Conservation (phyloP, 2,797 vertebrate species). For the Tadarida brasiliensis region DNA sequence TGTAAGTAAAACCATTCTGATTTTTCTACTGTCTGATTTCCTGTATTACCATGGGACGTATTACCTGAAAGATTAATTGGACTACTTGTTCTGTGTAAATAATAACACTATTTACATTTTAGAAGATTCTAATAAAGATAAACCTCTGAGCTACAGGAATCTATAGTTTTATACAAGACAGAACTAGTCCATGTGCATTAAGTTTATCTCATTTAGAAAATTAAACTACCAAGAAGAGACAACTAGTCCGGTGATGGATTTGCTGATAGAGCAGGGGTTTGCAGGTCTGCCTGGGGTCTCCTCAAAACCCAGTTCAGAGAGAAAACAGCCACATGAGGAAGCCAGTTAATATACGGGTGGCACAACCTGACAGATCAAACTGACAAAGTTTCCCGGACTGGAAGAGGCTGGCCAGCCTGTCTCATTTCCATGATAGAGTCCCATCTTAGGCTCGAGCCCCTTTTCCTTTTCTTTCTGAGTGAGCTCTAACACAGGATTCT, state of each 20-base stretch:
- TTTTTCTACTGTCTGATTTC: neutral
- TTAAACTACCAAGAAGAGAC: neutral
- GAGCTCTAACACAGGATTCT: neutral
- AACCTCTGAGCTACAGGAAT: neutral
- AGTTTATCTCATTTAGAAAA: conserved; percentile 33
- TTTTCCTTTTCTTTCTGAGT: neutral
- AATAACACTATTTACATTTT: neutral
- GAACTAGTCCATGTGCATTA: neutral
- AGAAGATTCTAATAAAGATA: neutral
- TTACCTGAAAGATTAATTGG: conserved; percentile 6
- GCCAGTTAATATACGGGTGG: neutral
- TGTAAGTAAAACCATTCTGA: neutral
- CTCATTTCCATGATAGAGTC: neutral
- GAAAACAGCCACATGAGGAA: neutral
- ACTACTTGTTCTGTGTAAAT: conserved; percentile 1
- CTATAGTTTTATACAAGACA: neutral
- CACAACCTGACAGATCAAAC: neutral
- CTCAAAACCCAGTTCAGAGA: neutral
- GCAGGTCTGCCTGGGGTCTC: neutral
- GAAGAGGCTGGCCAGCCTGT: neutral
- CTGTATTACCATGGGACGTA: neutral
- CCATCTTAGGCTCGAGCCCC: neutral
- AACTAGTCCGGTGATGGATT: neutral
- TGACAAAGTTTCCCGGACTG: neutral
- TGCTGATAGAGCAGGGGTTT: neutral